Base-by-base conservation (phyloP, 2,113 vertebrate species). In the Acanthochromis polyacanthus region DNA sequence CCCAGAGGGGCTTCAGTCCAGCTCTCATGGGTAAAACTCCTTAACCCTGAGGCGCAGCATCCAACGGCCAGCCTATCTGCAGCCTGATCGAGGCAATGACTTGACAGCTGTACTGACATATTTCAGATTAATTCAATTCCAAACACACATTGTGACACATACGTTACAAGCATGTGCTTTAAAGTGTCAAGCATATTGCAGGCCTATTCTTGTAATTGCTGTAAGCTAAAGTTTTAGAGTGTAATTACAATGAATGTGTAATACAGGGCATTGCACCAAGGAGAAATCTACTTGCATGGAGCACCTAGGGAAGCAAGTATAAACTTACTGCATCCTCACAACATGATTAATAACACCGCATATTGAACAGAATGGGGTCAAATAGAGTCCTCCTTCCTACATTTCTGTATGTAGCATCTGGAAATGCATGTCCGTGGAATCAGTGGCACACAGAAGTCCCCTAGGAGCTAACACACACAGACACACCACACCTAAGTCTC, bases 311-410 rank as follows among this genome's bases (percentile, higher is more conserved):
- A 75, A 36, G 40, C 25, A 28, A 58, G 22, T 58, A 22, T 78
- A 77, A 52, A 84, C 85, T 51, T 51, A 59, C 56, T 2, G 28
- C 69, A 83, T 68, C 53, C 48, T 80, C 46, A 22, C 56, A 52
- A 40, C 59, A 67, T 90, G 78, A 90, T 91, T 87, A 85, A 90
- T 92, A 88, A 66, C 52, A 62, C 59, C 57, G 60, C 53, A 80
- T 71, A 84, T 62, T 83, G 40, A 87, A 91, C 88, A 86, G 85
- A 91, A 92, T 88, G 62, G 76, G 89, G 87, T 66, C 89, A 88
- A 82, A 85, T 59, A 80, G 50, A 88, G 75, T 55, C 68, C 43
- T 65, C 50, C 38, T 53, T 60, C 66, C 70, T 64, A 43, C 55
- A 36, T 73, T 38, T 56, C 30, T 76, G 64, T 61, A 66, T 22